These are phyloP conservation scores for Erebia palarica DNA, from an alignment of 2,888 invertebrate genomes.

Conservation along the genomic window DNA sequence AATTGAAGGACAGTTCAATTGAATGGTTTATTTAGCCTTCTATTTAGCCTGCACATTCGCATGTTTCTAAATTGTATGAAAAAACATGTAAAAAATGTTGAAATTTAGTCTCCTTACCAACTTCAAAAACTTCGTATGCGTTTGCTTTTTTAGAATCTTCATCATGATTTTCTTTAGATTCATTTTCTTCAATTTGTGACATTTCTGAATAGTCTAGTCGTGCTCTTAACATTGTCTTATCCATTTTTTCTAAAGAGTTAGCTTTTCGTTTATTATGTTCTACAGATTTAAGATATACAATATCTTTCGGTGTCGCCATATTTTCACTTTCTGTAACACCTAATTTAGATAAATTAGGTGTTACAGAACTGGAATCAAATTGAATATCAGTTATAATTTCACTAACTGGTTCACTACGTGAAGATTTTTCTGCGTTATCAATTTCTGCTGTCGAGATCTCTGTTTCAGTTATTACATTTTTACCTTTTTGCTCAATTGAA, in stretches of 20 bases:
- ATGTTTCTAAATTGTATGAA: background rate
- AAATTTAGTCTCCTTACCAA: conserved; percentile 54
- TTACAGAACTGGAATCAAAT: background rate
- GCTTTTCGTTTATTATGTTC: background rate
- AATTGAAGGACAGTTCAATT: too few relatives aligned
- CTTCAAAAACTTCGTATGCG: conserved; percentile 56
- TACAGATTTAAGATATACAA: background rate
- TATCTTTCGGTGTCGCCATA: background rate
- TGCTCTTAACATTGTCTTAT: background rate
- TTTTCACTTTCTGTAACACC: background rate
- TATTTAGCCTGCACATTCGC: too few relatives aligned
- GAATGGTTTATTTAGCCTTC: too few relatives aligned
- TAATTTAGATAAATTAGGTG: background rate
- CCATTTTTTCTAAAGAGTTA: background rate
- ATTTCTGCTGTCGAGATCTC: background rate
- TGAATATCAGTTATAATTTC: background rate
- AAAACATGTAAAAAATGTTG: too few relatives aligned
- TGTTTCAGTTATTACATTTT: background rate
- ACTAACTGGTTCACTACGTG: background rate
- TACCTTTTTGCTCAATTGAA: background rate
- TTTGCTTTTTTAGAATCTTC: conserved; percentile 34
- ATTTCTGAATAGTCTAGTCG: background rate
- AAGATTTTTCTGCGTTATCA: background rate
- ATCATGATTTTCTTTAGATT: background rate
- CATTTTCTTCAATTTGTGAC: conserved; percentile 5